Evolutionary conservation across 2,797 vertebrate genomes (phyloP).

Genomic region (Microhierax caerulescens): DNA sequence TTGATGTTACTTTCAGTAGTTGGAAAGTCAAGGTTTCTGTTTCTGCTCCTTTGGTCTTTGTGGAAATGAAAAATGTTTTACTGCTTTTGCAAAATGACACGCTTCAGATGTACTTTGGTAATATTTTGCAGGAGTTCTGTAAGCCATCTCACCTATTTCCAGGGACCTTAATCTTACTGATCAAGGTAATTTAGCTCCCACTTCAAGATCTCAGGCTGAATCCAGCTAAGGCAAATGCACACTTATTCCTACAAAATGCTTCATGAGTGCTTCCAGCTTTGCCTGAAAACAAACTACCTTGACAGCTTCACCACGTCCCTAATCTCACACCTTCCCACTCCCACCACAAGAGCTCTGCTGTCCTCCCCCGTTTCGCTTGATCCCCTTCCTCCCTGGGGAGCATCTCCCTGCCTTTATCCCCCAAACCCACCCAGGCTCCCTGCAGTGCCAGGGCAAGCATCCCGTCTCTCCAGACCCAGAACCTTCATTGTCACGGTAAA

Average conservation of each 20-base stretch:
- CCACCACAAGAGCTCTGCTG: not conserved
- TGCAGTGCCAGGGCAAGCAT: accelerated
- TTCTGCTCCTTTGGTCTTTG: not conserved
- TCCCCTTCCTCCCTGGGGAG: not conserved
- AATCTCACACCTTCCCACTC: not conserved
- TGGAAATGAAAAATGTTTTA: not conserved
- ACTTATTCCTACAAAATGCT: not conserved
- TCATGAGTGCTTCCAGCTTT: not conserved
- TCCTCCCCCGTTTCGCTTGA: accelerated
- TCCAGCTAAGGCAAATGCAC: not conserved
- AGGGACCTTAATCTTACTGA: not conserved
- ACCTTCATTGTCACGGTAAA: not conserved
- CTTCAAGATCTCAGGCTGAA: not conserved
- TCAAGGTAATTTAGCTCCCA: not conserved
- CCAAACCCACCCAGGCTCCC: not conserved
- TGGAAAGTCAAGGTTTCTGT: not conserved
- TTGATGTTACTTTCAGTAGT: not conserved
- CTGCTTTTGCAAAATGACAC: not conserved
- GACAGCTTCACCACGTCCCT: accelerated
- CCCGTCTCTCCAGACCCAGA: not conserved
- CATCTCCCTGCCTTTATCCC: not conserved
- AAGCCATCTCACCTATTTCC: not conserved
- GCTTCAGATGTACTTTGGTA: not conserved
- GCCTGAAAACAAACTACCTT: not conserved
- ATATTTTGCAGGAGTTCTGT: not conserved